Evolutionary conservation across 2,797 vertebrate species (phyloP), one percentile per base, ranked within the genome.

Genomic region (Furcifer pardalis): DNA sequence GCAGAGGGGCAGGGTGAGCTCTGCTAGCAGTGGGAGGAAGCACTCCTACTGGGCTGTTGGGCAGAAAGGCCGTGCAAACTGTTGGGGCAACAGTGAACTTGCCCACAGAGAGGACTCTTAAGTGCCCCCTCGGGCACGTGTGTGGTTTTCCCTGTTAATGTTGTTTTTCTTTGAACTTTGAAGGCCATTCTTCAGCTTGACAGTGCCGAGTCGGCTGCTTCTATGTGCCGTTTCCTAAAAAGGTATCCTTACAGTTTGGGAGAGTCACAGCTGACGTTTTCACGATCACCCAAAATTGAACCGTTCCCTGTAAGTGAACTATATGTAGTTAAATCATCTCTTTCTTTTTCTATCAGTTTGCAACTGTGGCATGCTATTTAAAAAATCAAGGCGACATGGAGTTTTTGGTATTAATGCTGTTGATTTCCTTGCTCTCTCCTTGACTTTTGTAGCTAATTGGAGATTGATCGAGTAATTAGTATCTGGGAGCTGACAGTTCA

Each of bases 111-210:
- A n/a, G n/a, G n/a, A n/a, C n/a, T n/a, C n/a, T n/a, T n/a, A n/a
- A n/a, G n/a, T n/a, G n/a, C n/a, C n/a, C n/a, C n/a, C n/a, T n/a
- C n/a, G n/a, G n/a, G n/a, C n/a, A n/a, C n/a, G n/a, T n/a, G 75
- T 46, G n/a, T 30, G 27, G 37, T 17, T 37, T 42, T 4, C 30
- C 27, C 27, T 21, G 60, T 49, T 77, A 8, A 82, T 63, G 25
- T 66, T 81, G 35, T 69, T 76, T 27, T 37, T 71, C 27, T 19
- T 79, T 78, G 78, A 62, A 86, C 46, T 62, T 85, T 74, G 1
- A 77, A 96, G 96, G 96, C 95, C 2, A 95, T 96, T 86, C 93
- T 96, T 83, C 96, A 96, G 46, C 87, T 96, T 82, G 93, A 95
- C 49, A 95, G 91, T 68, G 77, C 89, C 49, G 92, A 91, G 80